These are phyloP conservation scores for Glaucopsyche alexis DNA, from an alignment of 2,888 invertebrate genomes.

Conservation along the genomic window DNA sequence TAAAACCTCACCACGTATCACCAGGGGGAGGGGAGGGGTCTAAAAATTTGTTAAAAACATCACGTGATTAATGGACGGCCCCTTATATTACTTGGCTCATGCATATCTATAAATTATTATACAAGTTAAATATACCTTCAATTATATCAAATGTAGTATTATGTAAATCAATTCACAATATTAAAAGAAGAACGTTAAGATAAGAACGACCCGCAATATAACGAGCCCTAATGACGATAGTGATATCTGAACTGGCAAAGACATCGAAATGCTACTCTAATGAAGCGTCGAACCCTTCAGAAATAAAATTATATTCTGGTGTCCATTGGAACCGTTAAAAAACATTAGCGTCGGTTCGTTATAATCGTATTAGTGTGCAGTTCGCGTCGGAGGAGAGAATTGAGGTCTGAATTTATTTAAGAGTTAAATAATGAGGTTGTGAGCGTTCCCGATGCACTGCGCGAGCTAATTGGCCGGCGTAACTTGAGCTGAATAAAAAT, in stretches of 20 bases:
- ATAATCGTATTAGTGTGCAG: slow-evolving; percentile 42
- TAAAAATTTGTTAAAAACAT: too few relatives aligned
- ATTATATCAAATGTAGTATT: neutral
- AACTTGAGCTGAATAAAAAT: slow-evolving; percentile 66
- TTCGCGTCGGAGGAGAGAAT: slow-evolving; percentile 43
- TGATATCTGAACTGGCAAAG: neutral
- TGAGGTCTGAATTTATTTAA: slow-evolving; percentile 49
- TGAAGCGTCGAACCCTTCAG: neutral
- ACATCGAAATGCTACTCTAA: neutral
- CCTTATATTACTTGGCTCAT: too few relatives aligned
- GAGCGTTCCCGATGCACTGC: slow-evolving; percentile 65
- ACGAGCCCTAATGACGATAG: neutral
- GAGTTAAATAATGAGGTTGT: slow-evolving; percentile 55
- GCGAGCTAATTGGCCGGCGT: slow-evolving; percentile 66
- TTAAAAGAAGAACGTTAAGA: neutral
- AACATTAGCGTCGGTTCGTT: slow-evolving; percentile 33
- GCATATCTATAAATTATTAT: too few relatives aligned
- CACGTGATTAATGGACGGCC: too few relatives aligned
- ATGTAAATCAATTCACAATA: neutral
- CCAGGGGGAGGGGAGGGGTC: too few relatives aligned
- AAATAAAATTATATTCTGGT: slow-evolving; percentile 1
- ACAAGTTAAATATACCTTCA: too few relatives aligned
- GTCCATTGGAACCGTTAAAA: slow-evolving; percentile 17
- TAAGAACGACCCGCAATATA: neutral
- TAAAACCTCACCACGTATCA: too few relatives aligned